phyloP scores from a whole-genome alignment of 2,888 invertebrate genomes.

The Capitulum mitella region DNA sequence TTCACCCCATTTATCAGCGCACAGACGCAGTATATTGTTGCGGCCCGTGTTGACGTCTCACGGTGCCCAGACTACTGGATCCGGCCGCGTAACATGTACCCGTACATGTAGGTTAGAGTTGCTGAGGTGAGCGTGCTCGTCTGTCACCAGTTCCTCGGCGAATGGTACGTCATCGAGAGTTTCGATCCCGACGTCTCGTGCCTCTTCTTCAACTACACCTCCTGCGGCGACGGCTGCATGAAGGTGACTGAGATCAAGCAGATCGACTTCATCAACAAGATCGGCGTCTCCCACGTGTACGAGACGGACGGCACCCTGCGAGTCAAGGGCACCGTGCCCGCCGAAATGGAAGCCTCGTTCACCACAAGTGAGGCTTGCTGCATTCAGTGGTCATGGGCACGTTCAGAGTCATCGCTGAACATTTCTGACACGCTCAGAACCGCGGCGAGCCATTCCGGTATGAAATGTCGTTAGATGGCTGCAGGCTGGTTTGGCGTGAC shows the following conservation, averaged over 20 bases:
- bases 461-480: background rate
- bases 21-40: too few relatives aligned
- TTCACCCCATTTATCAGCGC: too few relatives aligned
- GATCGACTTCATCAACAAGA: background rate
- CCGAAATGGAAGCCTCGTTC: slow-evolving; percentile 10
- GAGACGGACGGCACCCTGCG: background rate
- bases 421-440: background rate
- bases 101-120: too few relatives aligned
- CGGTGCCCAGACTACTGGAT: too few relatives aligned
- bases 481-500: too few relatives aligned
- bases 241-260: background rate
- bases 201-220: slow-evolving; percentile 4
- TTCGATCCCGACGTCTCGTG: slow-evolving; percentile 5
- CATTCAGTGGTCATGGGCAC: too few relatives aligned
- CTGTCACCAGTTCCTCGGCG: background rate
- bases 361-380: background rate
- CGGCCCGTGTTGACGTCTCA: too few relatives aligned
- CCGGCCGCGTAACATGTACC: too few relatives aligned
- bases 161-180: background rate
- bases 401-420: too few relatives aligned
- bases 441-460: background rate
- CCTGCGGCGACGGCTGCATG: background rate
- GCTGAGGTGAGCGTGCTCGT: too few relatives aligned
- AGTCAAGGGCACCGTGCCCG: background rate
- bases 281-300: slow-evolving; percentile 8